Evolutionary conservation across 2,113 vertebrate species (phyloP).

Genomic region (Nycticebus coucang): DNA sequence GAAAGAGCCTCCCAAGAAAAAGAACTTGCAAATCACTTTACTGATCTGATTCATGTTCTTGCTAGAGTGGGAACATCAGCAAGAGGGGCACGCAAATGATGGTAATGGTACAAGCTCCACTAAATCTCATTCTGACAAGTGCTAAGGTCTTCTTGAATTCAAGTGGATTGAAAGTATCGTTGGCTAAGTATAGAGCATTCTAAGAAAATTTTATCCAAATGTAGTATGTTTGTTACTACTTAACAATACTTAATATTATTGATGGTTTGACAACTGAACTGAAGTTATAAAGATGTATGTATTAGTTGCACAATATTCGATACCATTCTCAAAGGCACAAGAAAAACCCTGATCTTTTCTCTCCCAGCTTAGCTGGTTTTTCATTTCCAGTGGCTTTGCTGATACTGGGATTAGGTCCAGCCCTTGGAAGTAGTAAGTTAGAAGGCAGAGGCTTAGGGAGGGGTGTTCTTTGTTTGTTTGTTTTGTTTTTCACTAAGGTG

Average conservation of each 20-base stretch:
- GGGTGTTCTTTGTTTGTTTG: not conserved
- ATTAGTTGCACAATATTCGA: not conserved
- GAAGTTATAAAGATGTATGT: not conserved
- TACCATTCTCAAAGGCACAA: not conserved
- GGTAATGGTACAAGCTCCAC: not conserved
- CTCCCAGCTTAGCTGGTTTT: not conserved
- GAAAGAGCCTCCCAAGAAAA: slow-evolving; percentile 55
- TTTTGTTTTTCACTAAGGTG: not conserved
- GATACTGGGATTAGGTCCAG: not conserved
- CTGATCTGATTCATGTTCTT: slow-evolving; percentile 54
- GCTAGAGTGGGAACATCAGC: not conserved
- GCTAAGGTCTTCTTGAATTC: slow-evolving; percentile 18
- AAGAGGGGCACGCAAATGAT: slow-evolving; percentile 20
- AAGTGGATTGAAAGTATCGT: slow-evolving; percentile 47
- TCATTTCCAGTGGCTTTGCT: not conserved
- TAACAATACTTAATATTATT: not conserved
- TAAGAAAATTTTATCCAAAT: not conserved
- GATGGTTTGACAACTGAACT: not conserved
- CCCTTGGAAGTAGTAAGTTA: not conserved
- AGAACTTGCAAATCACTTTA: slow-evolving; percentile 55
- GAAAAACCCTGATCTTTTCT: not conserved
- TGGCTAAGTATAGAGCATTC: slow-evolving; percentile 21
- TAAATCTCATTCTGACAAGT: not conserved
- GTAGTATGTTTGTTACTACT: not conserved
- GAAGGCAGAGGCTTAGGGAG: not conserved